These are phyloP conservation scores for Romanomermis culicivorax DNA, from an alignment of 2,888 invertebrate species.

Conservation along the genomic window DNA sequence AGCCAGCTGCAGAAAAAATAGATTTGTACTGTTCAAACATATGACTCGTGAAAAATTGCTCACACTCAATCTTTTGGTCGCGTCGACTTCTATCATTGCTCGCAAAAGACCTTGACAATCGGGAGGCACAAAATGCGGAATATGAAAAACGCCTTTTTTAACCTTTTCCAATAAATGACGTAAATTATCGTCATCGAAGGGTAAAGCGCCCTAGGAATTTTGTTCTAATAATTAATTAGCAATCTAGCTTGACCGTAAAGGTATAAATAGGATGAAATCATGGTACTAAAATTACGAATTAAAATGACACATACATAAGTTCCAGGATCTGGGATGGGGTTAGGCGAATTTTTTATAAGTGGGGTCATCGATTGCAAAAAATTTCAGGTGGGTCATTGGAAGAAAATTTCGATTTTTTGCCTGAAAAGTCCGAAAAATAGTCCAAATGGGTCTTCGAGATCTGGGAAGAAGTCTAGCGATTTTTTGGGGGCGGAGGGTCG, in stretches of 20 bases:
- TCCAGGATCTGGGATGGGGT: too few species aligned
- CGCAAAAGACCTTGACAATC: constrained; percentile 90
- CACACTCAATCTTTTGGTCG: constrained; percentile 82
- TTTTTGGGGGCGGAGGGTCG: too few species aligned
- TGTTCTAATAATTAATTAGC: too few species aligned
- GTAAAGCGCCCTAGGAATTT: constrained; percentile 60
- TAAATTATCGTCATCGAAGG: constrained; percentile 96
- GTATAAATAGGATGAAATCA: not conserved
- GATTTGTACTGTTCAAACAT: not conserved
- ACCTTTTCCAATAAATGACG: constrained; percentile 94
- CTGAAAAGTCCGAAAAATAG: too few species aligned
- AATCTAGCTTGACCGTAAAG: not conserved
- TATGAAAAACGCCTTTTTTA: constrained; percentile 92
- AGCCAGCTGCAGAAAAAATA: constrained; percentile 43
- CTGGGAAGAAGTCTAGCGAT: too few species aligned
- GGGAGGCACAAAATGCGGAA: constrained; percentile 95
- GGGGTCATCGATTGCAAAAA: too few species aligned
- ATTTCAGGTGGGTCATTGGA: too few species aligned
- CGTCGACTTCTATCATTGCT: constrained; percentile 97
- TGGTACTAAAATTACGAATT: not conserved
- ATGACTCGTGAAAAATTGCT: constrained; percentile 27
- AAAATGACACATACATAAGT: too few species aligned
- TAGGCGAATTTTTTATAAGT: too few species aligned
- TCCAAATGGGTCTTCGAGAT: too few species aligned
- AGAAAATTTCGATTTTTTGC: too few species aligned